Evolutionary conservation across 2,113 vertebrate genomes (phyloP).

Genomic region (Sylvilagus bachmani): DNA sequence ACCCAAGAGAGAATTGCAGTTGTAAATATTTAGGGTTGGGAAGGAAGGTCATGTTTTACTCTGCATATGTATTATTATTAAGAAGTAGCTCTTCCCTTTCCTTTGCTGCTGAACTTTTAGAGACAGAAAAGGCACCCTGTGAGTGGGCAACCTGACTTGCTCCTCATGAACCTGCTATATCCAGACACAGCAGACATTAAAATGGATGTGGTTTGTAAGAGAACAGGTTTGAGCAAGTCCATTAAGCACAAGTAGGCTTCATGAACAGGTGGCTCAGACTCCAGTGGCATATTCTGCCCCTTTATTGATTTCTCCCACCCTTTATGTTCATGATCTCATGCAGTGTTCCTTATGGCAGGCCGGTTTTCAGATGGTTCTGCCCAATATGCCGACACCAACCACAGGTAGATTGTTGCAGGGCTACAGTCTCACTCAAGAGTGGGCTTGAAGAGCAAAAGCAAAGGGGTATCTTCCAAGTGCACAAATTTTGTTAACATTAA

Average conservation of each 20-base stretch:
- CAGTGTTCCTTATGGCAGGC: neutral
- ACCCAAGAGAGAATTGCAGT: neutral
- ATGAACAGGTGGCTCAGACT: neutral
- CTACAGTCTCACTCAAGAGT: neutral
- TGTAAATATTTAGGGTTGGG: neutral
- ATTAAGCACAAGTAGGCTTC: neutral
- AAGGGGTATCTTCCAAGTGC: neutral
- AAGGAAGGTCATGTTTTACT: neutral
- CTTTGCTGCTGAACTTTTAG: neutral
- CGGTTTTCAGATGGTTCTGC: neutral
- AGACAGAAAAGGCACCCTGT: neutral
- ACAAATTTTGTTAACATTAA: neutral
- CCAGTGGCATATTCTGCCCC: neutral
- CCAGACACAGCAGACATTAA: neutral
- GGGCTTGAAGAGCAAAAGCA: neutral
- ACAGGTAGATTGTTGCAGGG: neutral
- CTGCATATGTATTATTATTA: neutral
- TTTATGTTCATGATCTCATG: neutral
- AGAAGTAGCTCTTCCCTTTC: neutral
- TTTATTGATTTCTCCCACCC: neutral
- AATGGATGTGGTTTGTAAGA: neutral
- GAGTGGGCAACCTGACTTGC: neutral
- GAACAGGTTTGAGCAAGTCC: neutral
- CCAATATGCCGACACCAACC: no score
- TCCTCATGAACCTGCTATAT: neutral